A percentile compares a stretch with the other conserved stretches of the same genome.
These are phyloP conservation scores for Wasmannia auropunctata DNA, from an alignment of 1,140 invertebrate genomes.

Conservation along the genomic window DNA sequence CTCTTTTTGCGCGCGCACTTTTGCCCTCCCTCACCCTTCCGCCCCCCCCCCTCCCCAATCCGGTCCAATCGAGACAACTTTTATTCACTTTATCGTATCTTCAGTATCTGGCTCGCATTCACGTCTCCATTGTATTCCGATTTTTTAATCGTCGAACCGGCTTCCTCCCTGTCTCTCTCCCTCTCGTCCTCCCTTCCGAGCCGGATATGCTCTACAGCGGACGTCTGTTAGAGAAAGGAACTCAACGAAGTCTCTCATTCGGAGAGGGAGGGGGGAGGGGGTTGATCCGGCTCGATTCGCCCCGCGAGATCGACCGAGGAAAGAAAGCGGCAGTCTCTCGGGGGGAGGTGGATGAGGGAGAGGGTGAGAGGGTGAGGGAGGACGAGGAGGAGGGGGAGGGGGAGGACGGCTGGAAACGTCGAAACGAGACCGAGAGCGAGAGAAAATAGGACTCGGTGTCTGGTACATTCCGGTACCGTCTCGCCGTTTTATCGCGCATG, in stretches of 20 bases:
- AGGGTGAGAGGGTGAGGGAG: too few species aligned
- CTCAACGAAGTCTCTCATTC: not conserved
- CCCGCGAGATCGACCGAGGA: slow-evolving; percentile 32
- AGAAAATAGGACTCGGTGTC: slow-evolving; percentile 54
- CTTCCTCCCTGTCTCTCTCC: too few species aligned
- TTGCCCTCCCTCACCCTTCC: too few species aligned
- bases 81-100: not conserved
- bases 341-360: too few species aligned
- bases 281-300: slow-evolving; percentile 19
- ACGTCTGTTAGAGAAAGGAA: not conserved
- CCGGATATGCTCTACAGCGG: not conserved
- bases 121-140: not conserved
- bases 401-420: not conserved
- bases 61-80: not conserved
- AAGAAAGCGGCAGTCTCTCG: slow-evolving; percentile 24
- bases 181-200: not conserved
- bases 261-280: too few species aligned
- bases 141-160: slow-evolving; percentile 6
- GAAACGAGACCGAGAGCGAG: slow-evolving; percentile 47
- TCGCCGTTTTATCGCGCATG: slow-evolving; percentile 31
- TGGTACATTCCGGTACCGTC: slow-evolving; percentile 46
- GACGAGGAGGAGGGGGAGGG: not conserved
- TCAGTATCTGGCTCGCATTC: not conserved
- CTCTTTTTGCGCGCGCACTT: not conserved
- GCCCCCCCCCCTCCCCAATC: too few species aligned